Evolutionary conservation across 2,113 vertebrate genomes (phyloP).

Genomic region (Setophaga petechia): DNA sequence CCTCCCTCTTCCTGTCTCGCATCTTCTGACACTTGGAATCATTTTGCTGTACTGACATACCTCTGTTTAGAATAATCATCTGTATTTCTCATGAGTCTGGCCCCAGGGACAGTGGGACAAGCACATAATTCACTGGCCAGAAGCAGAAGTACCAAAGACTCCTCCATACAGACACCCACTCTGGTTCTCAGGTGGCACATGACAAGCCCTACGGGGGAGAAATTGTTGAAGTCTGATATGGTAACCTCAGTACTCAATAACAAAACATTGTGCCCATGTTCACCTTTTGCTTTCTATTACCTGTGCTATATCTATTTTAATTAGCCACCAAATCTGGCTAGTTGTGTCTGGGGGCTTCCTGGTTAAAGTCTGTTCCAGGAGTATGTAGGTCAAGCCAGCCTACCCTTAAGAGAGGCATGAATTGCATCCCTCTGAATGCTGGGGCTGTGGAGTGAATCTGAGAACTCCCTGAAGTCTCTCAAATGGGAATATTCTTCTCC

Average conservation of each 20-base stretch:
- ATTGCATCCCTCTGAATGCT: not conserved
- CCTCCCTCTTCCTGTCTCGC: not conserved
- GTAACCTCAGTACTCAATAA: not conserved
- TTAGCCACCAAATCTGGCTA: not conserved
- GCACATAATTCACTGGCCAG: not conserved
- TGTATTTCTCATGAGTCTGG: not conserved
- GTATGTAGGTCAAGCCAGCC: not conserved
- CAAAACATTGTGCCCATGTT: not conserved
- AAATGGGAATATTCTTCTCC: not conserved
- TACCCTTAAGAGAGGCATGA: not conserved
- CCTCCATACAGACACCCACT: rapidly evolving
- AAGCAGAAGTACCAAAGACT: not conserved
- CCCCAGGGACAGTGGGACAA: not conserved
- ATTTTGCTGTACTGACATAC: not conserved
- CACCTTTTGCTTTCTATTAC: not conserved
- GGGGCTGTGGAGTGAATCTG: not conserved
- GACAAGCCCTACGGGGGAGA: not conserved
- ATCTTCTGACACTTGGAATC: not conserved
- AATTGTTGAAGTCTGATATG: not conserved
- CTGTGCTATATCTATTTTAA: not conserved
- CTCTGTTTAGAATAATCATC: not conserved
- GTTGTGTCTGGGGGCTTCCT: not conserved
- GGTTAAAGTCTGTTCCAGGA: not conserved
- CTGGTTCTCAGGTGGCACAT: not conserved
- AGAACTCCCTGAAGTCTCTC: not conserved